Evolutionary conservation across 2,888 invertebrate species (phyloP), one percentile per base, ranked within the genome.

Genomic region (Phanerotoma sp.): DNA sequence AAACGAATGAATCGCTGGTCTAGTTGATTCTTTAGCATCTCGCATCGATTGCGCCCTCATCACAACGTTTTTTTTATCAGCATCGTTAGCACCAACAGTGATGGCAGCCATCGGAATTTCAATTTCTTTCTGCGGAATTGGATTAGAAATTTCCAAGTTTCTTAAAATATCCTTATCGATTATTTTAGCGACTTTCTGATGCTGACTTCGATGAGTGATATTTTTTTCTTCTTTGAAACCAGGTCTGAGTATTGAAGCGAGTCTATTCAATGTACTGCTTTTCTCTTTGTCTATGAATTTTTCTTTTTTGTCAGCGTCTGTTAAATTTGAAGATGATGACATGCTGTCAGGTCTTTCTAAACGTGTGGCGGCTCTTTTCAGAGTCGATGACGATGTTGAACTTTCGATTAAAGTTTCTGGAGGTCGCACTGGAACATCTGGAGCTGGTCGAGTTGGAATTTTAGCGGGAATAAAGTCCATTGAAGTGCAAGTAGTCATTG

Each of bases 21-120:
- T 82, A 13, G 80, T 80, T 0, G 77, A 74, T 5, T 75, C 68
- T 38, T 74, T 73, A 1, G 77, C 69, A 47, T 86, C 86, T 62
- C 91, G 80, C 89, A 93, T 88, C 64, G 92, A 92, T 67, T 92
- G 92, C 0, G 92, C 87, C 48, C 93, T 81, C 77, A 87, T 86
- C 0, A 91, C 86, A 11, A 86, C 84, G 1, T 80, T 74, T 45
- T 82, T 83, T 37, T 82, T 79, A 11, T 84, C 84, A 3, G 78
- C 79, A 30, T 84, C 83, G 63, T 81, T 80, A 1, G 80, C 78
- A 65, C 30, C 82, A 82, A 6, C 79, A 77, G 40, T 82, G 2
- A 54, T 41, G 1, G 62, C 81, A 0, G 81, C 81, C 0, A 88
- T 84, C 0, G 88, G 82, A 2, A 86, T 70, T 41, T 85, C 85